Base-by-base conservation (phyloP, 2,797 vertebrate species). In the Rousettus madagascariensis region DNA sequence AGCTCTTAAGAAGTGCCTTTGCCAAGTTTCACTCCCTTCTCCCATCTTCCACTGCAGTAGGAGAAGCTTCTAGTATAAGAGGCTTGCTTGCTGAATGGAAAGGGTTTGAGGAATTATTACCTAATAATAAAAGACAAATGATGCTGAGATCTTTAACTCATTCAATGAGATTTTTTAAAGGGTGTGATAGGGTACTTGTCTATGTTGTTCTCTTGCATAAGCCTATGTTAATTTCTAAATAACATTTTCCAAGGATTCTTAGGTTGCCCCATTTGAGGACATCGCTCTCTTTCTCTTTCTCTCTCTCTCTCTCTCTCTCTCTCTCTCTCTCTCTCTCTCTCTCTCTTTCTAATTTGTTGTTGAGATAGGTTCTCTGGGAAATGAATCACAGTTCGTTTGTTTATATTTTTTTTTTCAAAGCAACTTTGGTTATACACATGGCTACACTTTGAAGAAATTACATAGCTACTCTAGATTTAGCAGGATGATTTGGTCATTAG, bases 361-460 rank as follows among this genome's bases (percentile, higher is more conserved):
- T 95, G 49, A 91, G 33, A 61, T 65, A 53, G 59, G 8, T 69
- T 95, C 61, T 90, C 17, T 57, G 82, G 33, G 12, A 93, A 95
- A 83, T 41, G 19, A 93, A 51, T n/a, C 28, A 68, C 36, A 38
- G 38, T 38, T 38, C 2, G 11, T 86, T 72, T 15, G 22, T 63
- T 68, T 51, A 19, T 79, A 28, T 8, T 71, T 51, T 53, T 63
- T 82, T 63, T 82, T 80, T 38, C 20, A 63, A 65, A 16, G 43
- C 51, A 84, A 36, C 26, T 93, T 91, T 13, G 28, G 33, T 59
- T 79, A 17, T 26, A 6, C 17, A 33, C 1, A 6, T 38, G 49
- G n/a, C 26, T 86, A 51, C 0, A 28, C 38, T 75, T 38, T 28
- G 28, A 74, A 90, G 72, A 86, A 86, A 51, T 78, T 15, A 6